Conservation (phyloP, 2,113 vertebrate genomes). For the Ceyx cyanopectus region DNA sequence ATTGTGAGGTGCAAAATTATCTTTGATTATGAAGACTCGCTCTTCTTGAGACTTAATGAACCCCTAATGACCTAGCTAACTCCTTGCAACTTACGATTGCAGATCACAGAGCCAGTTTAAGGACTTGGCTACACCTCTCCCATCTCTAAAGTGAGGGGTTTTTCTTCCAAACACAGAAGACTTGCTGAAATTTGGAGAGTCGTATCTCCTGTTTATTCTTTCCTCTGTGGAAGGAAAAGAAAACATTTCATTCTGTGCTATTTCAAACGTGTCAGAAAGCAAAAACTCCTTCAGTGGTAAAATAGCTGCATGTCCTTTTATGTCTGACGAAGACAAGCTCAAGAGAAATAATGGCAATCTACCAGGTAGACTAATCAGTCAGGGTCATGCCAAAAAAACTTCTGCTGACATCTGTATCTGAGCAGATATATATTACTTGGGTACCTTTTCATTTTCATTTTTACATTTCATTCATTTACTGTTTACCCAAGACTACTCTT, state of each 20-base stretch:
- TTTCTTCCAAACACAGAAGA: conserved; percentile 79
- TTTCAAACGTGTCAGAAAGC: background rate
- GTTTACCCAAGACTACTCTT: background rate
- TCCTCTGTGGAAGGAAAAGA: conserved; percentile 78
- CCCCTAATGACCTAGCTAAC: background rate
- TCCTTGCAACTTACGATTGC: conserved; percentile 76
- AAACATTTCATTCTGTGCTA: background rate
- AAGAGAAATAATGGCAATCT: background rate
- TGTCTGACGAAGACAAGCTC: background rate
- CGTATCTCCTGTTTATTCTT: conserved; percentile 82
- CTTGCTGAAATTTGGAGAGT: conserved; percentile 69
- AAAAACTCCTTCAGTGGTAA: background rate
- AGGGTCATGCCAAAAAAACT: background rate
- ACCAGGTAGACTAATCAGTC: background rate
- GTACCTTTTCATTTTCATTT: background rate
- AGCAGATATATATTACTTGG: background rate
- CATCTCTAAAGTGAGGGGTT: conserved; percentile 85
- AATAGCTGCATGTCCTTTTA: background rate
- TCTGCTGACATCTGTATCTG: background rate
- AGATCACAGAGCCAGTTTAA: conserved; percentile 80
- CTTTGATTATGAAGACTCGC: background rate
- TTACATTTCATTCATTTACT: background rate
- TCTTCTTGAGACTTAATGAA: background rate
- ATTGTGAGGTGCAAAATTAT: background rate
- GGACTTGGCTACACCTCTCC: conserved; percentile 69